Evolutionary conservation across 2,888 invertebrate species (phyloP), one percentile per base, ranked within the genome.

Genomic region (Epinotia brunnichana): DNA sequence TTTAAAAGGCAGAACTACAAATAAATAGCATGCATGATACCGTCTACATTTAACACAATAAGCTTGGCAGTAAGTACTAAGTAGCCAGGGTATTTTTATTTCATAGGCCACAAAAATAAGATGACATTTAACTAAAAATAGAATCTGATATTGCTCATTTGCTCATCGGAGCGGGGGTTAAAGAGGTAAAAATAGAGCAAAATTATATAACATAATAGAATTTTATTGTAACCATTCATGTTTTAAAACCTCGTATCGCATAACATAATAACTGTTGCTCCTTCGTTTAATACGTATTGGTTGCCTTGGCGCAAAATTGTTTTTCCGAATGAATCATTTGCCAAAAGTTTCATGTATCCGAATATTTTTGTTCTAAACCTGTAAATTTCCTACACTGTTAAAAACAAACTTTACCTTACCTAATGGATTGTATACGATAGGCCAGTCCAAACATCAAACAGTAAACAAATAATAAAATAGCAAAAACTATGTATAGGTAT

Each of bases 101-200:
- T 13, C 2, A 44, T 15, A 3, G 44, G 1, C 41, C 10, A 60
- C 19, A 15, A 19, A 59, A 19, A 19, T 39, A 19, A 1, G 19
- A 19, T 60, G 60, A 41, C 60, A 60, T 60, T 39, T 41, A 13
- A 39, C 39, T 41, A 60, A 39, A 60, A 60, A 60, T 60, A 60
- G 17, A 2, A 17, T 41, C 13, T 5, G 39, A 41, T 59, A n/a
- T 17, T 41, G 41, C 39, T 60, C 39, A 39, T 9, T 17, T 41
- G 60, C 60, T 60, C 39, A 19, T 13, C 19, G 19, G 60, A 41
- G 39, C 35, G 11, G 17, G 35, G 35, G 29, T 39, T 13, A 39
- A 41, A n/a, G 9, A n/a, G 13, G 11, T 60, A 39, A 19, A 39
- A 19, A 60, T 41, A 41, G 60, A 59, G 11, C 13, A 3, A 21